Evolutionary conservation across 2,888 invertebrate genomes (phyloP).

Genomic region (Stramonita haemastoma): DNA sequence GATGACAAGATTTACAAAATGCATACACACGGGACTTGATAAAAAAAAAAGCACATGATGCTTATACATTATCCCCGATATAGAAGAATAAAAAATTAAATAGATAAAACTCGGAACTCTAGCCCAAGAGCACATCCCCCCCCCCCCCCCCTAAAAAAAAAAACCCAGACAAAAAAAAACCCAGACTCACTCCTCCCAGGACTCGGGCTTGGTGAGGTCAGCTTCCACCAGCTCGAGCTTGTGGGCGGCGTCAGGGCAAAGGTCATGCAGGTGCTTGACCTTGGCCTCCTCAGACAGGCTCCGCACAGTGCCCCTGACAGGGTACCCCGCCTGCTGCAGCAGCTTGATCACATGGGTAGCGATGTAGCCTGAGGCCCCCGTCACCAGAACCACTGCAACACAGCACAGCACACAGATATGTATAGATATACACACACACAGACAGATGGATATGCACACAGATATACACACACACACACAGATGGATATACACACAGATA

Average conservation of each 20-base stretch:
- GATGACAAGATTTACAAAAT: too few relatives aligned
- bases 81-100: too few relatives aligned
- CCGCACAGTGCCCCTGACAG: slow-evolving; percentile 79
- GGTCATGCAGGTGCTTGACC: slow-evolving; percentile 72
- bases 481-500: too few relatives aligned
- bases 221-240: slow-evolving; percentile 79
- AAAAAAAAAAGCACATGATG: too few relatives aligned
- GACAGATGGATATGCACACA: too few relatives aligned
- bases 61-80: too few relatives aligned
- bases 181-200: slow-evolving; percentile 67
- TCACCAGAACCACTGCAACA: slow-evolving; percentile 78
- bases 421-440: too few relatives aligned
- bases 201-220: slow-evolving; percentile 78
- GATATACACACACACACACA: too few relatives aligned
- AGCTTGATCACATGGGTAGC: slow-evolving; percentile 79
- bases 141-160: too few relatives aligned
- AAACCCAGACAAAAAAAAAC: neutral
- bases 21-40: too few relatives aligned
- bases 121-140: too few relatives aligned
- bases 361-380: slow-evolving; percentile 80
- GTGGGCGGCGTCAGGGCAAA: slow-evolving; percentile 76
- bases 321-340: slow-evolving; percentile 78
- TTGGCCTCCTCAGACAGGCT: slow-evolving; percentile 73
- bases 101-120: too few relatives aligned
- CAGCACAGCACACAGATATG: neutral